phyloP scores from a whole-genome alignment of 2,113 vertebrate species.

The Phasianus colchicus region DNA sequence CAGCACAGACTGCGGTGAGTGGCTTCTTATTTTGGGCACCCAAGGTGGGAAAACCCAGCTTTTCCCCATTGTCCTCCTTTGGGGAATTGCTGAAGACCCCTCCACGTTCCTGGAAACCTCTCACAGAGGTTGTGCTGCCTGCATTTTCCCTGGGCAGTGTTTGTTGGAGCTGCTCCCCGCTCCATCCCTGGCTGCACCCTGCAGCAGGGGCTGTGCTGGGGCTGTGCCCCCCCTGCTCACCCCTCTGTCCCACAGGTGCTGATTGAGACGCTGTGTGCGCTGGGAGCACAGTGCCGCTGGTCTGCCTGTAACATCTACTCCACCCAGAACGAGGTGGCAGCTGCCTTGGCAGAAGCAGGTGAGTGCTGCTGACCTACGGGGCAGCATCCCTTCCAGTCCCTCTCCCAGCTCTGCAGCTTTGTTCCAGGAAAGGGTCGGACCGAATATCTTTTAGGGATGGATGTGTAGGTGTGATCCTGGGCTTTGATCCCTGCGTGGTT shows the following conservation, averaged over 20 bases:
- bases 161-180: background rate
- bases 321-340: conserved; percentile 97
- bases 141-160: fast-evolving
- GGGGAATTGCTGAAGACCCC: background rate
- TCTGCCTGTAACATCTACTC: conserved; percentile 99
- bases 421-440: background rate
- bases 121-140: background rate
- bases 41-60: background rate
- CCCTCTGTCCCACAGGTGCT: conserved; percentile 81
- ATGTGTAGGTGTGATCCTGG: background rate
- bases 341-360: conserved; percentile 94
- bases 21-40: background rate
- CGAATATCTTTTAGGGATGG: background rate
- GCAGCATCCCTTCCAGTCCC: background rate
- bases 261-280: conserved; percentile 95
- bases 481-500: background rate
- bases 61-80: background rate
- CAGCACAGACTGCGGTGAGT: conserved; percentile 96
- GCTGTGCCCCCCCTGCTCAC: background rate
- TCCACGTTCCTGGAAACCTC: fast-evolving
- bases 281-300: conserved; percentile 98
- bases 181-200: fast-evolving
- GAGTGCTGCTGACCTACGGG: background rate
- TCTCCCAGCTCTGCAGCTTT: background rate
- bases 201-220: background rate